Percentiles rank a stretch among this genome's conserved stretches.
phyloP scores from a whole-genome alignment of 2,888 invertebrate species.

The Drosophila testacea region DNA sequence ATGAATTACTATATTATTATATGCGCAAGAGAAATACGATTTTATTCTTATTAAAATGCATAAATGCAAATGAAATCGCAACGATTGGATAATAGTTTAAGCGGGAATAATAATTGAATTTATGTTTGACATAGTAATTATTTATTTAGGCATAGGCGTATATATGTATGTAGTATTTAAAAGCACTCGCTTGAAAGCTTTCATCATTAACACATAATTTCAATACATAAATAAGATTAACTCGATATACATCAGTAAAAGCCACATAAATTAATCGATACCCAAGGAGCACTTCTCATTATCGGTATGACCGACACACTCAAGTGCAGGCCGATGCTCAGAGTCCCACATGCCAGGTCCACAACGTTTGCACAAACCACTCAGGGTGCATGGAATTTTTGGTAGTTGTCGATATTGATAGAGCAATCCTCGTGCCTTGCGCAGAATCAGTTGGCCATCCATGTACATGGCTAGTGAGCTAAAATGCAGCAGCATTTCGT shows the following conservation, averaged over 20 bases:
- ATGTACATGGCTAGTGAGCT: constrained; percentile 98
- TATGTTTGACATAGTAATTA: constrained; percentile 17
- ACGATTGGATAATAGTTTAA: neutral
- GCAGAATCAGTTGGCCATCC: constrained; percentile 95
- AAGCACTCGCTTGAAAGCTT: constrained; percentile 60
- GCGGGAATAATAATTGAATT: neutral
- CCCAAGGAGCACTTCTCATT: constrained; percentile 86
- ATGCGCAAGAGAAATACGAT: constrained; percentile 48
- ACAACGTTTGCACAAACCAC: constrained; percentile 94
- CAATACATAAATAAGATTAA: constrained; percentile 48
- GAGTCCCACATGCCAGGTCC: constrained; percentile 98
- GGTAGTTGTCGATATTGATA: constrained; percentile 95
- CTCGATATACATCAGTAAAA: constrained; percentile 47
- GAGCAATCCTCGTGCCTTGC: constrained; percentile 96
- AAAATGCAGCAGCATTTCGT: constrained; percentile 97
- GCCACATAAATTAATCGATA: constrained; percentile 80
- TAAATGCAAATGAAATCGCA: constrained; percentile 22
- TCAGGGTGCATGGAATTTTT: constrained; percentile 95
- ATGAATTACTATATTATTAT: constrained; percentile 33
- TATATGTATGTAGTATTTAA: constrained; percentile 38
- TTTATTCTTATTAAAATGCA: constrained; percentile 45
- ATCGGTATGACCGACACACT: constrained; percentile 91
- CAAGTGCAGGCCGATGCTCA: constrained; percentile 93
- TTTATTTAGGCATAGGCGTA: constrained; percentile 47
- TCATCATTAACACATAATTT: constrained; percentile 45